Percentiles rank a stretch among this genome's conserved stretches.
These are phyloP conservation scores for Calliopsis andreniformis DNA, from an alignment of 1,140 invertebrate species.

Conservation along the genomic window DNA sequence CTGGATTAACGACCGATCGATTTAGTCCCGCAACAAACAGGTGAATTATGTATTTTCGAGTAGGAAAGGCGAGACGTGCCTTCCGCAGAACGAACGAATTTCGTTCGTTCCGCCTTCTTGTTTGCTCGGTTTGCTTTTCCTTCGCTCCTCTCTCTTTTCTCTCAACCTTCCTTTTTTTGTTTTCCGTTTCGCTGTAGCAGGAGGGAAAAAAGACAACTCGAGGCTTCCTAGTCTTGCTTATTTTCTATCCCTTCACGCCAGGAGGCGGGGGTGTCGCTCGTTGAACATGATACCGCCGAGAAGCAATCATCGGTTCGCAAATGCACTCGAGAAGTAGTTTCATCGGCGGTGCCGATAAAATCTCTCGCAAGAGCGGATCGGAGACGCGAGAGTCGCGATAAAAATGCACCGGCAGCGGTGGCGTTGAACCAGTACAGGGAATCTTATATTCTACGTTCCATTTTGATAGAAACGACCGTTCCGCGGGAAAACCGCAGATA, in stretches of 20 bases:
- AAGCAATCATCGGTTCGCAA: constrained; percentile 43
- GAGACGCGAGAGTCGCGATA: background rate
- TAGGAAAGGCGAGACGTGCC: constrained; percentile 31
- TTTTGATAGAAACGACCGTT: background rate
- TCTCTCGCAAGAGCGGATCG: constrained; percentile 26
- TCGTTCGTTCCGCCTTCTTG: constrained; percentile 15
- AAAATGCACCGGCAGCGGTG: background rate
- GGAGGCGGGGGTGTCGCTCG: background rate
- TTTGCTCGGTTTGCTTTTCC: constrained; percentile 13
- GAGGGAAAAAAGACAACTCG: constrained; percentile 14
- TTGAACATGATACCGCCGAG: constrained; percentile 35
- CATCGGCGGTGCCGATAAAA: constrained; percentile 27
- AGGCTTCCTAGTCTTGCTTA: constrained; percentile 13
- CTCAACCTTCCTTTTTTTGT: background rate
- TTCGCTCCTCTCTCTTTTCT: background rate
- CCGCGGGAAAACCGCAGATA: background rate
- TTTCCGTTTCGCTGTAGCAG: background rate
- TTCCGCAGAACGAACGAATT: constrained; percentile 39
- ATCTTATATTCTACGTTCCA: constrained; percentile 5
- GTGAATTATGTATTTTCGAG: constrained; percentile 52
- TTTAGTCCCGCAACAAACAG: constrained; percentile 13
- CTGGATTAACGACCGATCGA: constrained; percentile 50
- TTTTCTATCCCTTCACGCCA: background rate
- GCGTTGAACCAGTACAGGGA: background rate
- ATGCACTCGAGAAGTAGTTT: constrained; percentile 33